phyloP scores from a whole-genome alignment of 2,797 vertebrate genomes.

The Pantherophis alleghaniensis region DNA sequence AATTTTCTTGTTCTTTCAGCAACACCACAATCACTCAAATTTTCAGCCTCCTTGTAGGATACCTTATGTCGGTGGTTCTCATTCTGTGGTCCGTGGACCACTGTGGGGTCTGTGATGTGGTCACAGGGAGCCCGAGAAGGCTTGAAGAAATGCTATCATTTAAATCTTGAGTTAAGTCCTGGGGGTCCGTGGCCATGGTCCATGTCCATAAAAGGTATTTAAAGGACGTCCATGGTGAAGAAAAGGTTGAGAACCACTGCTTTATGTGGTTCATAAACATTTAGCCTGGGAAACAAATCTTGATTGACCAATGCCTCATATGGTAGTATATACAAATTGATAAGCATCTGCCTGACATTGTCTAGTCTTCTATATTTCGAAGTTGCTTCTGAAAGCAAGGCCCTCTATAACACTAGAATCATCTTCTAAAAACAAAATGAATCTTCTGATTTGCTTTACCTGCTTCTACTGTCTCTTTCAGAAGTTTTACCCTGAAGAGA shows the following conservation, averaged over 20 bases:
- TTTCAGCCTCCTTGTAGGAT: neutral
- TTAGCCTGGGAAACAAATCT: neutral
- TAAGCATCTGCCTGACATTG: neutral
- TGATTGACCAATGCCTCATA: neutral
- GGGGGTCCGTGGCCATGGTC: too few relatives aligned
- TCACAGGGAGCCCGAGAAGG: neutral
- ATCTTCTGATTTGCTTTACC: neutral
- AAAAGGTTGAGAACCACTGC: neutral
- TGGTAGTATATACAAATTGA: neutral
- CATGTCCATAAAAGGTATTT: neutral
- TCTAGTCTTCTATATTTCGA: neutral
- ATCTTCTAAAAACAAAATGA: neutral
- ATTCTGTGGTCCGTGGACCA: neutral
- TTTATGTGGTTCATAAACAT: neutral
- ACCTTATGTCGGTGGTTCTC: neutral
- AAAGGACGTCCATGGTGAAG: neutral
- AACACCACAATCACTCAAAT: neutral
- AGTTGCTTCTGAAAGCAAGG: neutral
- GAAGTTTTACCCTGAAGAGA: neutral
- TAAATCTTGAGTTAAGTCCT: neutral
- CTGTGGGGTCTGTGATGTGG: fast-evolving
- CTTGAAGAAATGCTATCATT: neutral
- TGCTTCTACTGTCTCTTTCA: neutral
- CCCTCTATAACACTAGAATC: neutral
- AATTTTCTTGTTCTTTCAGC: neutral